phyloP scores from a whole-genome alignment of 2,797 vertebrate species.

The Sebastes taczanowskii region DNA sequence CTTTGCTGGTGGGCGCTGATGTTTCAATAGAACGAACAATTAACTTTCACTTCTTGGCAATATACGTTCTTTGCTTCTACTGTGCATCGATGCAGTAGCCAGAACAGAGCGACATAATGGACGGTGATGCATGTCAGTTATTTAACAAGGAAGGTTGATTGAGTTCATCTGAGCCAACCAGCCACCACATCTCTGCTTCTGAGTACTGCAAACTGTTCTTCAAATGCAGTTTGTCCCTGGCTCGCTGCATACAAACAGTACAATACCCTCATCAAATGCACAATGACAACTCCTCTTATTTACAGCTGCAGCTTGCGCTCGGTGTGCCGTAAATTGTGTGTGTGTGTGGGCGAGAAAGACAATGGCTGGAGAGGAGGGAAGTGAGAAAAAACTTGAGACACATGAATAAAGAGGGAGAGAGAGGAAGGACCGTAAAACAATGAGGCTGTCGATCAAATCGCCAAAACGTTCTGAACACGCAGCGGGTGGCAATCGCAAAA shows the following conservation, averaged over 20 bases:
- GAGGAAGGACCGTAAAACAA: slow-evolving; percentile 10
- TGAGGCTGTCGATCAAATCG: slow-evolving; percentile 15
- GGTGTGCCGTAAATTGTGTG: neutral
- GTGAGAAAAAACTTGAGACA: neutral
- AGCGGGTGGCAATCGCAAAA: neutral
- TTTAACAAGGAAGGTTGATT: neutral
- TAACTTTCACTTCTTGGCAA: too few species aligned
- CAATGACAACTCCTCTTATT: slow-evolving; percentile 38
- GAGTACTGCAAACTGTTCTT: neutral
- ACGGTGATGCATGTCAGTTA: neutral
- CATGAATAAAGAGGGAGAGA: neutral
- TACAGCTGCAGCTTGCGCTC: slow-evolving; percentile 28
- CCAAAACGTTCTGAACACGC: neutral
- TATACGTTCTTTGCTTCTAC: too few species aligned
- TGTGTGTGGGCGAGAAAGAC: slow-evolving; percentile 24
- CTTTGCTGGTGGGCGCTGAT: too few species aligned
- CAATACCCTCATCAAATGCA: slow-evolving; percentile 32
- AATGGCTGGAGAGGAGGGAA: slow-evolving; percentile 27
- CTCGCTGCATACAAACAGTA: slow-evolving; percentile 10
- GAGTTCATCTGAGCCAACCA: slow-evolving; percentile 13
- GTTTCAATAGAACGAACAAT: too few species aligned
- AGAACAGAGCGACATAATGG: neutral
- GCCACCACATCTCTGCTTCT: neutral
- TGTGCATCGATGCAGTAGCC: neutral
- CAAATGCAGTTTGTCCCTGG: neutral